Evolutionary conservation across 2,888 invertebrate genomes (phyloP), one percentile per base, ranked within the genome.

Genomic region (Lasioglossum lativentre): DNA sequence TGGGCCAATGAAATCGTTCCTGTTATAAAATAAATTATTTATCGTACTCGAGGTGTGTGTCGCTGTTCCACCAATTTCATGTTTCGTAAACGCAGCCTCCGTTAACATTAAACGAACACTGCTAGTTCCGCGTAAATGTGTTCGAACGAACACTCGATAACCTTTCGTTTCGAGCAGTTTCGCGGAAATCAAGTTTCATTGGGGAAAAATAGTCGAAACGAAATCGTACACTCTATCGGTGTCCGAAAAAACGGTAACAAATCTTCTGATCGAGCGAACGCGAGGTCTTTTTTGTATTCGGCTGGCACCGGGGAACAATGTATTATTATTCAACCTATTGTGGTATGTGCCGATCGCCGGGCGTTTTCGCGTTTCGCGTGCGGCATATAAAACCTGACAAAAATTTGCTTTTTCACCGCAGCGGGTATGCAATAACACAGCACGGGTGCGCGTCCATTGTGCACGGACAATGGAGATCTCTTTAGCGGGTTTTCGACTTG

Each of bases 401-500:
- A 66, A 66, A 34, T 66, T 66, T 34, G 19, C 4, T 66, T 19
- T 30, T 30, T 2, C 6, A 14, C 0, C 30, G n/a, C 4, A 23
- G 3, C 8, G 10, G 30, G 3, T 19, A 30, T 10, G 34, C 19
- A 16, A 23, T 4, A 16, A 30, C 10, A 23, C 66, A n/a, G n/a
- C n/a, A n/a, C 34, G 34, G 34, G 30, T 2, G 2, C 3, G n/a
- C 34, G 19, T 8, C 66, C 66, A 66, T 66, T 66, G 66, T 68
- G 14, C 40, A 14, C 19, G 72, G 34, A 75, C 80, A 71, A 42
- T 70, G 71, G 63, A 4, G 56, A 75, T 68, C 63, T 23, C 59
- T 63, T 27, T 71, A 45, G 63, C 56, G 47, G n/a, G 75, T 23
- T 70, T 40, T 47, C 47, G 63, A 70, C 59, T 56, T 30, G 74